A percentile compares a stretch with the other conserved stretches of the same genome.
phyloP scores from a whole-genome alignment of 2,113 vertebrate genomes.

The Gallinago paraguaiae region DNA sequence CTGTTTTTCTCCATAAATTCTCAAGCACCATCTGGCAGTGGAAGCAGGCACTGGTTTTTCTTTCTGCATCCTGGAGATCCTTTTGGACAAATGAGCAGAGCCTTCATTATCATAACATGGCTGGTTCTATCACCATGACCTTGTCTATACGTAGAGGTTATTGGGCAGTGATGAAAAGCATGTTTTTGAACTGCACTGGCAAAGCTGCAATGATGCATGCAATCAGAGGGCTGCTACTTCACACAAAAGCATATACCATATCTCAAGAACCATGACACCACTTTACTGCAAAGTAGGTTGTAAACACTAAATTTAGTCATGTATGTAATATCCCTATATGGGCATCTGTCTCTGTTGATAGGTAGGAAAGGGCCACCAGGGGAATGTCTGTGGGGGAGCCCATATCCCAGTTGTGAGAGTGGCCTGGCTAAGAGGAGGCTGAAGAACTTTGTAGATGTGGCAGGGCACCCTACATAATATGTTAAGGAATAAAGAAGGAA shows the following conservation, averaged over 20 bases:
- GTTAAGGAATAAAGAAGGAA: neutral
- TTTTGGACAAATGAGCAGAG: neutral
- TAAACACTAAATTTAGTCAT: neutral
- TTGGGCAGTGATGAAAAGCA: neutral
- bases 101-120: neutral
- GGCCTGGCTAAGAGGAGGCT: neutral
- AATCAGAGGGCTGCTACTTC: neutral
- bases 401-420: neutral
- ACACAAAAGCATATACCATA: neutral
- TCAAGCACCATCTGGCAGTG: neutral
- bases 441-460: neutral
- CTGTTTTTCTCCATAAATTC: neutral
- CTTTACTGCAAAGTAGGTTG: neutral
- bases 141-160: neutral
- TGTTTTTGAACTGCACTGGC: neutral
- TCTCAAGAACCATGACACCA: neutral
- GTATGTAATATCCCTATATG: neutral
- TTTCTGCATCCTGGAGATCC: neutral
- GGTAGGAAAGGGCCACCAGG: neutral
- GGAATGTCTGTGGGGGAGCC: accelerated
- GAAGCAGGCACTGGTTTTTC: neutral
- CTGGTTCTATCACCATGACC: neutral
- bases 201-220: neutral
- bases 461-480: neutral
- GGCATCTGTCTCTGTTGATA: neutral